A percentile compares a stretch with the other conserved stretches of the same genome.
Evolutionary conservation across 1,140 invertebrate genomes (phyloP).

Genomic region (Papilio polytes): DNA sequence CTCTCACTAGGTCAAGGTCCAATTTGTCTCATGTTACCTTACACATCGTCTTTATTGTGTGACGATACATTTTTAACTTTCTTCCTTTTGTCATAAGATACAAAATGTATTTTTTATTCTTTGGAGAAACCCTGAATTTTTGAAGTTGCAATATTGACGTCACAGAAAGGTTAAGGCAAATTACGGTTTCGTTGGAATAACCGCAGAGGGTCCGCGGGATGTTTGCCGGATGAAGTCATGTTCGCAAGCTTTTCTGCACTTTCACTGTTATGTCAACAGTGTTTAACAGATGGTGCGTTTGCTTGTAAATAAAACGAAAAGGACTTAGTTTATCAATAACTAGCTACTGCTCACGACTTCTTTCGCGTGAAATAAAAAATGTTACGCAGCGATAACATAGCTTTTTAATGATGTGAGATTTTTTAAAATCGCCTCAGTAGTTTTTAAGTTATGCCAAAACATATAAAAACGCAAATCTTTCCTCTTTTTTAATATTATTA

Average conservation of each 20-base stretch:
- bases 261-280: background rate
- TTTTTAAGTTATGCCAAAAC: no score
- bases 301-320: no score
- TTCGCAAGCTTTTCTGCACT: background rate
- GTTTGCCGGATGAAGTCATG: background rate
- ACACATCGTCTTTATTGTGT: background rate
- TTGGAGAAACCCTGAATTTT: background rate
- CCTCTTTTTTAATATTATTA: no score
- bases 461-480: no score
- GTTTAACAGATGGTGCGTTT: background rate
- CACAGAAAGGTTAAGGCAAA: background rate
- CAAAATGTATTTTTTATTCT: constrained; percentile 12
- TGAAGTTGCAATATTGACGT: background rate
- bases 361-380: no score
- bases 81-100: constrained; percentile 10
- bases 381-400: no score
- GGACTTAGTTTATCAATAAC: background rate
- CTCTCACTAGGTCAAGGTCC: constrained; percentile 27
- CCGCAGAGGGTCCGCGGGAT: background rate
- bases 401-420: no score
- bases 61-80: constrained; percentile 15
- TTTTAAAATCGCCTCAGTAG: no score
- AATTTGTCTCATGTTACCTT: background rate
- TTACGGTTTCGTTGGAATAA: constrained; percentile 11
- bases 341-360: no score